phyloP scores from a whole-genome alignment of 1,140 invertebrate genomes.

The Lasioglossum baleicum region DNA sequence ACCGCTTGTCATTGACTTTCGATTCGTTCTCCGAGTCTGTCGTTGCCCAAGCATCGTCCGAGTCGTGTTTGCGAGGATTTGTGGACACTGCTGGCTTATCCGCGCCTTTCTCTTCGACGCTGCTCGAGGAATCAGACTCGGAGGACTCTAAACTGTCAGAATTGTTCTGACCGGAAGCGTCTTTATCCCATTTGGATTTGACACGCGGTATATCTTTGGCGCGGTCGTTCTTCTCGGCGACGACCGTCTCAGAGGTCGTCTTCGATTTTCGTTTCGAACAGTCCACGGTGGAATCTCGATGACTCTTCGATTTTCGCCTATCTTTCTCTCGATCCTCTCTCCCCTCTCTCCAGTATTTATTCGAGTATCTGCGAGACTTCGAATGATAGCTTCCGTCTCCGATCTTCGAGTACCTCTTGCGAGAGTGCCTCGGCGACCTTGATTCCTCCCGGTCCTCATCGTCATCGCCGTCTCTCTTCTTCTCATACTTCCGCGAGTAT shows the following conservation, averaged over 20 bases:
- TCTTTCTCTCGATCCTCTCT: background rate
- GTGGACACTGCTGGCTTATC: no score
- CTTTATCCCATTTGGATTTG: constrained; percentile 54
- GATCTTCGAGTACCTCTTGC: constrained; percentile 1
- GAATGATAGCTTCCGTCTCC: background rate
- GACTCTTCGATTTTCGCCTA: background rate
- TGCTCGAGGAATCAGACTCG: constrained; percentile 16
- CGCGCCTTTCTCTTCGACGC: background rate
- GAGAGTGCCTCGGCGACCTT: constrained; percentile 2
- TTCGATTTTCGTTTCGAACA: background rate
- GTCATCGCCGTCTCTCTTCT: background rate
- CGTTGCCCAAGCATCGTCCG: constrained; percentile 56
- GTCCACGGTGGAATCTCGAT: background rate
- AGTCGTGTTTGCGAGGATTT: background rate
- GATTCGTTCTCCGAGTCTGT: constrained; percentile 61
- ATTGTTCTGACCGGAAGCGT: constrained; percentile 16
- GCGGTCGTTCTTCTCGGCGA: background rate
- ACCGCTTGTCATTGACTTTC: background rate
- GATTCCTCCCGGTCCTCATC: background rate
- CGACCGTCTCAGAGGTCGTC: background rate
- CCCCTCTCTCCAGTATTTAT: background rate
- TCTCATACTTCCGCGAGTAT: constrained; percentile 4
- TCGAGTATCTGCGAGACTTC: background rate
- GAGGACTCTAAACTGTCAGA: background rate
- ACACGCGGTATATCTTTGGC: background rate